Base-by-base conservation (phyloP, 2,113 vertebrate species). In the Antigone vipio region DNA sequence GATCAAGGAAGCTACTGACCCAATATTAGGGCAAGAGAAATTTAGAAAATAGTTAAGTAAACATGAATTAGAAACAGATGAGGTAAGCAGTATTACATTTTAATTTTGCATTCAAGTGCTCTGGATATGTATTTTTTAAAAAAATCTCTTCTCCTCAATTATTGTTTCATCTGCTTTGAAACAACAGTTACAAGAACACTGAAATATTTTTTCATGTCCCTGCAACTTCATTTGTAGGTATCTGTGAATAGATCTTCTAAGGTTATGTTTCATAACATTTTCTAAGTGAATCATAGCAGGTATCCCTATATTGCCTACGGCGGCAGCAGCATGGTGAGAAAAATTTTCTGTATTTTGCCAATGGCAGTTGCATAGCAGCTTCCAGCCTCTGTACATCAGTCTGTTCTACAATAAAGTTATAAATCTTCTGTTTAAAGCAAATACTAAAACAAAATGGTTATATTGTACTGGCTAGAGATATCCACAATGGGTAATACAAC, bases 301-400 rank as follows among this genome's bases (percentile, higher is more conserved):
- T 87, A 93, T 78, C 79, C 93, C 95, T 75, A 89, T 44, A 94
- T 60, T 94, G 76, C 95, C 95, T 91, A 78, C 47, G 93, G 96
- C 85, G 91, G 44, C 35, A 92, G 78, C 50, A 88, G 42, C 5
- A 1, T 1, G 35, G 60, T 50, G 71, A 89, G 71, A 89, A 89
- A 64, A 58, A 74, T 19, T 24, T 53, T 71, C 45, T 81, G 44
- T 53, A 76, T 92, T 92, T 89, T 84, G 68, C 56, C 80, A 91
- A 6, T 60, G 69, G 92, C 83, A 67, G 60, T 29, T 72, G 52
- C 44, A 69, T 3, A 86, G 75, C 68, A 92, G 68, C 44, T 92
- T 91, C 72, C 44, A 90, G 40, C 32, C 50, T 91, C 60, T 44
- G 50, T 67, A 50, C 55, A 68, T 93, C 74, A 64, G 44, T 84